Conservation (phyloP, 2,888 invertebrate species). For the Amitus sp. region DNA sequence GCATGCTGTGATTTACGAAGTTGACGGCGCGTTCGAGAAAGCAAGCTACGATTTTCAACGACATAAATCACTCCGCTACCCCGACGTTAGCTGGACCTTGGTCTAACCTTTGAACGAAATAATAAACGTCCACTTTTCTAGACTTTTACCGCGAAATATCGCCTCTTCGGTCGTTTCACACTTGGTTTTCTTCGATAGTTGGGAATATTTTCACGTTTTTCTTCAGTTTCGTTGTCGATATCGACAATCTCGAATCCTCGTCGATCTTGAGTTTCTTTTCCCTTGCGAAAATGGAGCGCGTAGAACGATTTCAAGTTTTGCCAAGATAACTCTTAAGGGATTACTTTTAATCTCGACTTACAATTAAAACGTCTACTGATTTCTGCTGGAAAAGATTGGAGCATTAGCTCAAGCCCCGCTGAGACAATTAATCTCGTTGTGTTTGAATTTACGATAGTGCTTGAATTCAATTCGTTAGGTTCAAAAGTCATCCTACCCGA, state of each 20-base stretch:
- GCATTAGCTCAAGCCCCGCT: not conserved
- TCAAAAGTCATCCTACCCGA: not conserved
- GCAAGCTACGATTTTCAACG: conserved; percentile 11
- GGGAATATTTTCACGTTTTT: no score
- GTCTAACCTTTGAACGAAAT: not conserved
- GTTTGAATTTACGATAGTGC: not conserved
- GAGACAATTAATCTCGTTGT: conserved; percentile 4
- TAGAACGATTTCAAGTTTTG: conserved; percentile 9
- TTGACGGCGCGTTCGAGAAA: conserved; percentile 6
- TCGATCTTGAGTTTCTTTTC: conserved; percentile 1
- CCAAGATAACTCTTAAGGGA: conserved; percentile 7
- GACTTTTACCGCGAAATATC: not conserved
- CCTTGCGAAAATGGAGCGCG: conserved; percentile 4
- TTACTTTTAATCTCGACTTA: conserved; percentile 4
- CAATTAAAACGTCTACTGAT: conserved; percentile 11
- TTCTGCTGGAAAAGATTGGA: not conserved
- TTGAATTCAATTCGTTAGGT: not conserved
- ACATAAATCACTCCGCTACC: conserved; percentile 4
- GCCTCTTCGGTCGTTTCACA: not conserved
- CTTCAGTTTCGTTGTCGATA: not conserved
- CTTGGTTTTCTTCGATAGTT: not conserved
- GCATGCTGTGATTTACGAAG: conserved; percentile 28
- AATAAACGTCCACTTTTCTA: not conserved
- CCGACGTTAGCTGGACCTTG: not conserved
- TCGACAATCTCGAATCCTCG: conserved; percentile 4